Percentiles rank a stretch among this genome's conserved stretches.
Evolutionary conservation across 2,888 invertebrate species (phyloP).

Genomic region (Antheraea yamamai): DNA sequence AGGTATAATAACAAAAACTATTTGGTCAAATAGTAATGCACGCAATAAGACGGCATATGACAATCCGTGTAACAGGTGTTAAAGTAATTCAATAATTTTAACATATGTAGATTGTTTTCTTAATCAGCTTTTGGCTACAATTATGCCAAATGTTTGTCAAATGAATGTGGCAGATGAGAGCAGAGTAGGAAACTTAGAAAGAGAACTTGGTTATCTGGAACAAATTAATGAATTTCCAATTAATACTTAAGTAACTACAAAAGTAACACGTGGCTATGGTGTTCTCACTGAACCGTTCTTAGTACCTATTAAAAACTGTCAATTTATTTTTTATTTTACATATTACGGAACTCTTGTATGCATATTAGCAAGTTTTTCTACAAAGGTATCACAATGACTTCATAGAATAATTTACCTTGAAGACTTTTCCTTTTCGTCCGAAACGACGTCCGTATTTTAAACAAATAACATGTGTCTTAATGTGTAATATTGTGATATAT

Average conservation of each 20-base stretch:
- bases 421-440: neutral
- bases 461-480: neutral
- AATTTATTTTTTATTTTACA: no score
- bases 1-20: neutral
- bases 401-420: constrained; percentile 11
- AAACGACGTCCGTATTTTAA: constrained; percentile 17
- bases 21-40: neutral
- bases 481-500: neutral
- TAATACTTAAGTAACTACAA: no score
- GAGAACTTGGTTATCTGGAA: neutral
- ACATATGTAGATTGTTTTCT: neutral
- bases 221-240: no score
- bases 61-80: constrained; percentile 56
- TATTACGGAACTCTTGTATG: no score
- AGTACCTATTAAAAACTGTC: neutral
- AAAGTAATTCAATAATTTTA: constrained; percentile 36
- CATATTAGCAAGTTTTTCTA: neutral
- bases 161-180: neutral
- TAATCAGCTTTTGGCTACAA: neutral
- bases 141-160: neutral
- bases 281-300: neutral
- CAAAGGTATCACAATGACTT: constrained; percentile 6
- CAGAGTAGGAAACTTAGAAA: neutral
- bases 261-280: no score
- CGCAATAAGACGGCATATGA: constrained; percentile 27